phyloP scores from a whole-genome alignment of 2,797 vertebrate species.

The Neostethus bicornis region DNA sequence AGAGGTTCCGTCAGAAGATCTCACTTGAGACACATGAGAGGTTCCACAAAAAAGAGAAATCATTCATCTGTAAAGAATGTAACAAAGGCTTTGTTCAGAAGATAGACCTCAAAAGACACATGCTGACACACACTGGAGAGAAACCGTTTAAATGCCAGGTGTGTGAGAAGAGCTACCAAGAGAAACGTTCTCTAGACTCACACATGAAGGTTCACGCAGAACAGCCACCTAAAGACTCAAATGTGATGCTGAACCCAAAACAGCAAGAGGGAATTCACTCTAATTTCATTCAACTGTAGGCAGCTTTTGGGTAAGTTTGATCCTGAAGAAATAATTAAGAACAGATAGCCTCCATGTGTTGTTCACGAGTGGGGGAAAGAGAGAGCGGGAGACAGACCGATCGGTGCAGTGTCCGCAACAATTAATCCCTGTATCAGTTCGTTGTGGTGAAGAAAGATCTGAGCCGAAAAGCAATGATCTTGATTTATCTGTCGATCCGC shows the following conservation, averaged over 20 bases:
- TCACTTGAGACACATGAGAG: slow-evolving; percentile 69
- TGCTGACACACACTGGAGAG: slow-evolving; percentile 70
- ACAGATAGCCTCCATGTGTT: too few species aligned
- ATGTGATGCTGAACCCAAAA: neutral
- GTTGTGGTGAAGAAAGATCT: too few species aligned
- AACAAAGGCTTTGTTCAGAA: slow-evolving; percentile 69
- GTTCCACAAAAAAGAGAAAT: slow-evolving; percentile 72
- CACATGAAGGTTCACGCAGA: slow-evolving; percentile 67
- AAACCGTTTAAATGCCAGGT: slow-evolving; percentile 65
- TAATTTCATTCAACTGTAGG: slow-evolving; percentile 52
- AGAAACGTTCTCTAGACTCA: slow-evolving; percentile 64
- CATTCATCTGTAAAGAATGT: slow-evolving; percentile 59
- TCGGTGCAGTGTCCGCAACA: too few species aligned
- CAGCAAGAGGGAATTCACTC: slow-evolving; percentile 27
- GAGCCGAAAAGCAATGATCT: too few species aligned
- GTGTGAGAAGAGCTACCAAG: slow-evolving; percentile 68
- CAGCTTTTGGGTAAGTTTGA: too few species aligned
- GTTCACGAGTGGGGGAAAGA: too few species aligned
- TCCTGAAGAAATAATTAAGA: too few species aligned
- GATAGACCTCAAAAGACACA: slow-evolving; percentile 70
- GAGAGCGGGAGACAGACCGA: too few species aligned
- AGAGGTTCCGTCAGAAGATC: slow-evolving; percentile 71
- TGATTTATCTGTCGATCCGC: too few species aligned
- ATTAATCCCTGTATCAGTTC: too few species aligned
- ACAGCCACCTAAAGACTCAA: neutral